Conservation (phyloP, 2,113 vertebrate genomes). For the Halichoeres trimaculatus region DNA sequence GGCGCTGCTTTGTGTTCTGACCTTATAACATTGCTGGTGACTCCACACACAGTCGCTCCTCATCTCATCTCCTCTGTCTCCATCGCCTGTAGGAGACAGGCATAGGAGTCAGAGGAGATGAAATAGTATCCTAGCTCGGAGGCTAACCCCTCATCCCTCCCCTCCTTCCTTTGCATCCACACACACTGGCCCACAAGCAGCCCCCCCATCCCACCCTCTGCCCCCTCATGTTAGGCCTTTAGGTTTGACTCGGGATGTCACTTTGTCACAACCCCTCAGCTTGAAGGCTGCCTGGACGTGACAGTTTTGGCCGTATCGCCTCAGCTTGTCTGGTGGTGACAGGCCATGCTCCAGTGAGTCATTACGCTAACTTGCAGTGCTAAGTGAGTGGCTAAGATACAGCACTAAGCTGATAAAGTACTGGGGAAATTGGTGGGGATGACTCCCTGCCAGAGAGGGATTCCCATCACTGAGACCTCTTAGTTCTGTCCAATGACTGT, state of each 20-base stretch:
- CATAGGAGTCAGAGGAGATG: slow-evolving; percentile 56
- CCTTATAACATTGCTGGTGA: slow-evolving; percentile 66
- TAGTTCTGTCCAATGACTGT: slow-evolving; percentile 63
- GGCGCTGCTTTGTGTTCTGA: slow-evolving; percentile 66
- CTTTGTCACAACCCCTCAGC: slow-evolving; percentile 75
- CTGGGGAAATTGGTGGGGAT: slow-evolving; percentile 56
- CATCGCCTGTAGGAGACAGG: slow-evolving; percentile 57
- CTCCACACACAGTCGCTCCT: slow-evolving; percentile 66
- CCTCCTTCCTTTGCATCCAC: not conserved
- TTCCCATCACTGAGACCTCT: slow-evolving; percentile 63
- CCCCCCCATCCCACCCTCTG: slow-evolving; percentile 14
- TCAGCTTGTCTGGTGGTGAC: slow-evolving; percentile 69
- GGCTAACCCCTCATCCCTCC: slow-evolving; percentile 18
- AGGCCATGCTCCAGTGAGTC: slow-evolving; percentile 69
- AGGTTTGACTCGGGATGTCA: slow-evolving; percentile 75
- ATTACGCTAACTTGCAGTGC: slow-evolving; percentile 68
- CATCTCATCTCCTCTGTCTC: slow-evolving; percentile 63
- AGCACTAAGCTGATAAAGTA: slow-evolving; percentile 69
- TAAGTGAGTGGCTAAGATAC: slow-evolving; percentile 74
- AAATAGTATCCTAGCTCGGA: slow-evolving; percentile 63
- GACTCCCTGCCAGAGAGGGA: slow-evolving; percentile 48
- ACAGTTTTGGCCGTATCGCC: slow-evolving; percentile 70
- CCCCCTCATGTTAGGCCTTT: slow-evolving; percentile 67
- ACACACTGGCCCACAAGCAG: slow-evolving; percentile 42
- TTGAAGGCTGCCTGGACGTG: slow-evolving; percentile 74